These are phyloP conservation scores for Brachirus orientalis DNA, from an alignment of 2,113 vertebrate species.

Conservation along the genomic window DNA sequence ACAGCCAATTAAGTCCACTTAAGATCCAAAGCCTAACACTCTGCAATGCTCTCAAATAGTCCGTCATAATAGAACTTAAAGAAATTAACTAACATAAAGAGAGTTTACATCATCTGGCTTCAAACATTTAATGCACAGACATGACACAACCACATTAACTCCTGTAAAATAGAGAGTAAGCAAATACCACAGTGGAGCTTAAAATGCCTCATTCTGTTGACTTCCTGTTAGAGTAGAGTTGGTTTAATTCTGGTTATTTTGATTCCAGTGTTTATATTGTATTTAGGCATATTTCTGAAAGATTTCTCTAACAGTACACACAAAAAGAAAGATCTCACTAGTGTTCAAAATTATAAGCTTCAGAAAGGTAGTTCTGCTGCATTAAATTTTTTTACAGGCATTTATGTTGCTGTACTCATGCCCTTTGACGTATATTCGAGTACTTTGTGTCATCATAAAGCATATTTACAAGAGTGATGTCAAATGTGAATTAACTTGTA, in stretches of 20 bases:
- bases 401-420: constrained; percentile 30
- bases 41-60: constrained; percentile 32
- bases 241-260: no score
- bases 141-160: constrained; percentile 18
- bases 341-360: constrained; percentile 2
- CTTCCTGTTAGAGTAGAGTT: constrained; percentile 5
- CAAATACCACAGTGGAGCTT: constrained; percentile 14
- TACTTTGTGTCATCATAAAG: constrained; percentile 55
- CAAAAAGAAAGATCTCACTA: neutral
- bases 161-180: constrained; percentile 39
- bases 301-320: neutral
- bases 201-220: neutral
- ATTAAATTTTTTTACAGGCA: constrained; percentile 29
- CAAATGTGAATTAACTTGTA: constrained; percentile 28
- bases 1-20: constrained; percentile 55
- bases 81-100: constrained; percentile 35
- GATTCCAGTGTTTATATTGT: constrained; percentile 1
- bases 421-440: constrained; percentile 39
- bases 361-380: constrained; percentile 23
- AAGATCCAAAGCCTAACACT: constrained; percentile 40
- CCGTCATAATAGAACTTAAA: constrained; percentile 22
- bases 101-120: constrained; percentile 30
- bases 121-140: constrained; percentile 35
- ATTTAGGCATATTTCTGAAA: neutral
- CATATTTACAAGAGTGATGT: no score